Evolutionary conservation across 2,797 vertebrate species (phyloP).

Genomic region (Telmatherina bonti): DNA sequence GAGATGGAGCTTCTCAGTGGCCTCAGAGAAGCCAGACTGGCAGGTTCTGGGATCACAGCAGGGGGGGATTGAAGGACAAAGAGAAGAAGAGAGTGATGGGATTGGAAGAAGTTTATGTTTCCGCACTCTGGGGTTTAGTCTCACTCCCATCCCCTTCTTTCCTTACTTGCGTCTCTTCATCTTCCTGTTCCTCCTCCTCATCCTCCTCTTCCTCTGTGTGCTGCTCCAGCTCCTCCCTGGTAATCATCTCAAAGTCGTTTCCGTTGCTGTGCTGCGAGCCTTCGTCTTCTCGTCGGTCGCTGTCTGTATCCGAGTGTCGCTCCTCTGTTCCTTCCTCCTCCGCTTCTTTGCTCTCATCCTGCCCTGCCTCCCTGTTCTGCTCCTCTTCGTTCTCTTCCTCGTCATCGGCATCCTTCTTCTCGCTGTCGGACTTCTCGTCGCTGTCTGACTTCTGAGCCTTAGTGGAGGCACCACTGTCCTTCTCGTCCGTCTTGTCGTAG

Average conservation of each 20-base stretch:
- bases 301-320: conserved; percentile 94
- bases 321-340: conserved; percentile 84
- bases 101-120: conserved; percentile 87
- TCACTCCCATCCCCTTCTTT: conserved; percentile 71
- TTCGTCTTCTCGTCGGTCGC: conserved; percentile 95
- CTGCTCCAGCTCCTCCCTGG: conserved; percentile 98
- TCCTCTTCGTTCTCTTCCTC: conserved; percentile 82
- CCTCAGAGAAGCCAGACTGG: conserved; percentile 54
- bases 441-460: conserved; percentile 92
- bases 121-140: conserved; percentile 84
- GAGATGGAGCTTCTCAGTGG: conserved; percentile 80
- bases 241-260: conserved; percentile 99
- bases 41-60: conserved; percentile 73
- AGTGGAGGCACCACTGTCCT: conserved; percentile 66
- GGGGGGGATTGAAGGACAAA: conserved; percentile 41
- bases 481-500: conserved; percentile 77
- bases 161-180: conserved; percentile 82
- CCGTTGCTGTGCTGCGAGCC: conserved; percentile 99
- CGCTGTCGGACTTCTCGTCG: conserved; percentile 93
- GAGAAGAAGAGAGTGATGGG: conserved; percentile 54
- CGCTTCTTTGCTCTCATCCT: conserved; percentile 66
- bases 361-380: conserved; percentile 80
- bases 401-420: conserved; percentile 89
- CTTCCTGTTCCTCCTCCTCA: conserved; percentile 86
- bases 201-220: conserved; percentile 94